These are phyloP conservation scores for Aphis craccivora DNA, from an alignment of 1,140 invertebrate genomes.

Conservation along the genomic window DNA sequence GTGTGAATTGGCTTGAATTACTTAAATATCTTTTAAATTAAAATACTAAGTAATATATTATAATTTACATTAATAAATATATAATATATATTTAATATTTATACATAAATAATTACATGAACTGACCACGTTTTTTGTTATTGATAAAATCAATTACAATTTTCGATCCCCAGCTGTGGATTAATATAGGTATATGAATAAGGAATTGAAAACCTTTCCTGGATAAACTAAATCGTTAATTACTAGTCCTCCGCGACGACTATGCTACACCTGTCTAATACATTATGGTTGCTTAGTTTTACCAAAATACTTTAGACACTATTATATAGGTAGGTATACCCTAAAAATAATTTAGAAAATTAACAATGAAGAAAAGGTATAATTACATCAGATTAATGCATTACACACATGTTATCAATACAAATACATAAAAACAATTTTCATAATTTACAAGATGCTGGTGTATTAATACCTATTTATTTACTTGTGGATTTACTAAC, in stretches of 20 bases:
- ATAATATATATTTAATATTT: no score
- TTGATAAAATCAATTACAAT: neutral
- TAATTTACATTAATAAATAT: no score
- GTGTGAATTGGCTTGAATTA: neutral
- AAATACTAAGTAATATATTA: neutral
- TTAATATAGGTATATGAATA: neutral
- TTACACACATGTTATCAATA: neutral
- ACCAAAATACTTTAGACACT: neutral
- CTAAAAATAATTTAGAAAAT: neutral
- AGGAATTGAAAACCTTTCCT: neutral
- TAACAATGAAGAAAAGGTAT: neutral
- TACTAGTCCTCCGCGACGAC: neutral
- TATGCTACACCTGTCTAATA: neutral
- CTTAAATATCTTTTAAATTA: neutral
- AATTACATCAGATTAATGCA: neutral
- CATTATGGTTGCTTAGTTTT: neutral
- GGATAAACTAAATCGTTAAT: neutral
- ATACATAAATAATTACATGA: neutral
- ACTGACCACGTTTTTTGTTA: neutral
- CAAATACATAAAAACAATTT: neutral
- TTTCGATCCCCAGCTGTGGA: neutral
- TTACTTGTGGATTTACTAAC: neutral
- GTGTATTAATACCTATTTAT: neutral
- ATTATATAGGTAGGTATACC: neutral
- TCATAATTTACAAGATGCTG: neutral